Evolutionary conservation across 2,797 vertebrate genomes (phyloP), one percentile per base, ranked within the genome.

Genomic region (Pseudomugil gertrudae): DNA sequence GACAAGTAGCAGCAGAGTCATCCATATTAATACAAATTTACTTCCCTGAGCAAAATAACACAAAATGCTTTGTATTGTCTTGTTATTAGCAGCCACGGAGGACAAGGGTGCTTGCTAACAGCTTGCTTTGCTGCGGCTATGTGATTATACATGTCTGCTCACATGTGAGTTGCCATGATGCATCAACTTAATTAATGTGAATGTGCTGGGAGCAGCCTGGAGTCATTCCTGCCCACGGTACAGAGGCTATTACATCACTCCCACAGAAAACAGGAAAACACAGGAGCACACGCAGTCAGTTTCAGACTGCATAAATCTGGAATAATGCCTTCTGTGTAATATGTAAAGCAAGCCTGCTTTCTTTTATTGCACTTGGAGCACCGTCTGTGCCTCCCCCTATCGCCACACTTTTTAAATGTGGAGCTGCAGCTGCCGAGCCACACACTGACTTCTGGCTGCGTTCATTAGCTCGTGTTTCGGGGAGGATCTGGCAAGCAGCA

Each of bases 181-280:
- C 84, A 90, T 92, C 87, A 87, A 76, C 81, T 80, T 87, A 90
- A 92, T 90, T 83, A 91, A 92, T 83, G 86, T 78, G 84, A 91
- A 84, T 79, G 84, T 64, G 83, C 84, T 80, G 10, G 43, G 69
- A 84, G 83, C 72, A 72, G 86, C 88, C 87, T 0, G 66, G 63
- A 87, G 90, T 89, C 89, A 85, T 86, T 80, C 71, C 80, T 87
- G 86, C 84, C 69, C 71, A 89, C 80, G 76, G 78, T 84, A 57
- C 19, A 74, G 69, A 80, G 72, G 81, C 68, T 72, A 82, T 89
- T 88, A 86, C 83, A 81, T 90, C 87, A 88, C 77, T 36, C 61
- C 40, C 66, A 65, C 29, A 60, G 26, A 40, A 26, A 60, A 43
- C 67, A 29, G 63, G 36, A 74, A 53, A 77, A 47, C 58, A 69